Evolutionary conservation across 2,888 invertebrate genomes (phyloP).

Genomic region (Rapana venosa): DNA sequence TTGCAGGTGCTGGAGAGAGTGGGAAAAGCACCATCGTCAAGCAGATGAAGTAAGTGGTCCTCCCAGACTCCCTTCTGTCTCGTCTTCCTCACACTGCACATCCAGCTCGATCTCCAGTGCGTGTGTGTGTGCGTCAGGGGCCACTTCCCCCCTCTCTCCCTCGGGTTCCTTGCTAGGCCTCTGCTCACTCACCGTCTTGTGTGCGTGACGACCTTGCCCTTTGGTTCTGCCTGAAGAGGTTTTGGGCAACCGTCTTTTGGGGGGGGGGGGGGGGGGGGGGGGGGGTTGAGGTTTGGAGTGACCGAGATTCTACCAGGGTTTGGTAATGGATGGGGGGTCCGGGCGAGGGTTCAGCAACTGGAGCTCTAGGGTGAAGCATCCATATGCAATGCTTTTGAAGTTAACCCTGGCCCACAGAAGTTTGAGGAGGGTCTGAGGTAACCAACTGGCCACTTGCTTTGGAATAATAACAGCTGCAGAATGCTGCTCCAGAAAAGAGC

Average conservation of each 20-base stretch:
- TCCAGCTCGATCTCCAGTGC: background rate
- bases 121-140: background rate
- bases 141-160: background rate
- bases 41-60: slow-evolving; percentile 97
- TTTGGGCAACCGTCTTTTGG: slow-evolving; percentile 1
- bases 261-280: background rate
- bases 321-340: background rate
- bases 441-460: background rate
- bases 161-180: background rate
- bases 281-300: background rate
- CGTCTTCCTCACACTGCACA: background rate
- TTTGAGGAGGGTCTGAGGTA: background rate
- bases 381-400: background rate
- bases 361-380: background rate
- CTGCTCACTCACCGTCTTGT: background rate
- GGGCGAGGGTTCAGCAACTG: background rate
- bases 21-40: slow-evolving; percentile 99
- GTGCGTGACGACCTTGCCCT: slow-evolving; percentile 12
- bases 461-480: background rate
- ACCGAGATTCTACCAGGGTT: too few relatives aligned
- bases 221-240: slow-evolving; percentile 18
- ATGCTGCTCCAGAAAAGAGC: too few relatives aligned
- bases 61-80: background rate
- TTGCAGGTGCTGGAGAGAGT: slow-evolving; percentile 97
- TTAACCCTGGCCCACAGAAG: background rate